phyloP scores from a whole-genome alignment of 2,113 vertebrate genomes.

The Cyanoliseus patagonus region DNA sequence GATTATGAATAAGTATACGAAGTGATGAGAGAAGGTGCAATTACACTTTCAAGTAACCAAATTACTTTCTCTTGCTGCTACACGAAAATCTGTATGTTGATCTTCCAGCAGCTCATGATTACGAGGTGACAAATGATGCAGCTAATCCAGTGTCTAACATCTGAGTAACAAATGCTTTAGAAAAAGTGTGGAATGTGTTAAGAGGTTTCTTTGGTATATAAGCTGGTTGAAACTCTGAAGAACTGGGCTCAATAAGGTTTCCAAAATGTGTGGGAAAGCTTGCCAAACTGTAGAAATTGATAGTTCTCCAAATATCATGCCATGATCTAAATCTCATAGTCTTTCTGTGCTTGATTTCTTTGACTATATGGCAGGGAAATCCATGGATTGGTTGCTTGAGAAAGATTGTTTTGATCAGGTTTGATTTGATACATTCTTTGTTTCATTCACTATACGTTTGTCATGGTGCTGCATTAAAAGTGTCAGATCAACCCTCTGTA shows the following conservation, averaged over 20 bases:
- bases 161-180: background rate
- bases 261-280: background rate
- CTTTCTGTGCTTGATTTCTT: background rate
- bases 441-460: background rate
- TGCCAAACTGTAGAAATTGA: background rate
- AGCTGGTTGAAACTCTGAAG: background rate
- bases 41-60: background rate
- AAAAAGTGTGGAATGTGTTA: fast-evolving
- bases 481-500: background rate
- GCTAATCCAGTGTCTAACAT: background rate
- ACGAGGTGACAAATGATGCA: background rate
- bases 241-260: background rate
- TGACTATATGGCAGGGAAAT: background rate
- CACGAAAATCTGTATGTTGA: background rate
- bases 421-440: background rate
- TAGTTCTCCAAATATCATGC: background rate
- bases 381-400: background rate
- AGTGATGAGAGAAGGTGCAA: background rate
- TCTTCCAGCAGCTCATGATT: background rate
- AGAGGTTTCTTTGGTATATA: background rate
- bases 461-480: background rate
- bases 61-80: background rate
- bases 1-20: background rate
- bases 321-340: background rate
- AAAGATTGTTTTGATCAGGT: background rate